Evolutionary conservation across 2,888 invertebrate genomes (phyloP).

Genomic region (Koerneria pararmatus): DNA sequence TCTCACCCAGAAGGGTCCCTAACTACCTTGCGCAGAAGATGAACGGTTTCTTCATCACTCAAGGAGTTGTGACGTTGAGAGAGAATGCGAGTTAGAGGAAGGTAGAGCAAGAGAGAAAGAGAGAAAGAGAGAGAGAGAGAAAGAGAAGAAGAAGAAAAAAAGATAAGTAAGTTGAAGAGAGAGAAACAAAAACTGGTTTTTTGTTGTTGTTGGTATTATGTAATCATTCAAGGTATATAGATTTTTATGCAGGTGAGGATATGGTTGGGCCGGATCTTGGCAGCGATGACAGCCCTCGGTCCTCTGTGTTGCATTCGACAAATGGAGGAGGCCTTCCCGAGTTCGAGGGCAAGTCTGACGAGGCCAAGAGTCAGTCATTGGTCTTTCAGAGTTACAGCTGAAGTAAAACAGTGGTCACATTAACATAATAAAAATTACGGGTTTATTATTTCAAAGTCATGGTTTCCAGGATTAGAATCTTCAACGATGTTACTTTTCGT

Average conservation of each 20-base stretch:
- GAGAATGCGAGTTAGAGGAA: no score
- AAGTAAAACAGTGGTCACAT: no score
- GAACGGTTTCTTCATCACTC: slow-evolving; percentile 15
- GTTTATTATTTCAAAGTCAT: not conserved
- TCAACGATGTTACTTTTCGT: no score
- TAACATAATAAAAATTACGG: no score
- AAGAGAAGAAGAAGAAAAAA: not conserved
- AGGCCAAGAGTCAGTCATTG: slow-evolving; percentile 5
- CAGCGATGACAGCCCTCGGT: slow-evolving; percentile 40
- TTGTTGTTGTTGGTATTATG: no score
- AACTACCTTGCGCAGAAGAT: slow-evolving; percentile 38
- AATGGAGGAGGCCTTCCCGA: no score
- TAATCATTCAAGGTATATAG: no score
- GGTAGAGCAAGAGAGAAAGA: not conserved
- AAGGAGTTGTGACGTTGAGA: no score
- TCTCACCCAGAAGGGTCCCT: slow-evolving; percentile 22
- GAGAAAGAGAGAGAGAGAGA: slow-evolving; percentile 1
- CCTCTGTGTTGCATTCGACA: slow-evolving; percentile 28
- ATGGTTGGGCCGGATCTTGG: slow-evolving; percentile 44
- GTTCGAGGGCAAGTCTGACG: slow-evolving; percentile 15
- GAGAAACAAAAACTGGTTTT: no score
- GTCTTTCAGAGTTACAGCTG: no score
- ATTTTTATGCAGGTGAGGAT: no score
- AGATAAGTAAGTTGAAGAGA: not conserved
- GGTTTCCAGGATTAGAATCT: not conserved